A percentile compares a stretch with the other conserved stretches of the same genome.
Evolutionary conservation across 1,140 invertebrate genomes (phyloP).

Genomic region (Colletes latitarsis): DNA sequence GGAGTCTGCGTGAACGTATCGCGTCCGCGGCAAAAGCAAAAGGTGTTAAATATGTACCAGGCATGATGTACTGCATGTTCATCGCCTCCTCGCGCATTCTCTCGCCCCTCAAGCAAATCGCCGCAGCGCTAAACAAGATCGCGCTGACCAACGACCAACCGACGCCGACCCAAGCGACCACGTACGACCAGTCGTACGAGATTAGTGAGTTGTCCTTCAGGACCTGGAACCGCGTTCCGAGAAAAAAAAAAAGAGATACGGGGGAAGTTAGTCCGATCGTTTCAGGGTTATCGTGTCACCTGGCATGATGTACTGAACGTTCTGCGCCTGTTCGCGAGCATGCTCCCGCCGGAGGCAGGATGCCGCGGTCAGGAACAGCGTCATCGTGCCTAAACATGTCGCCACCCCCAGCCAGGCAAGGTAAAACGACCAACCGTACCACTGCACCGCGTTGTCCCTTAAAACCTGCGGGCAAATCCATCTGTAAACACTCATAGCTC

Average conservation of each 20-base stretch:
- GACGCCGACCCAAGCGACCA: slow-evolving; percentile 96
- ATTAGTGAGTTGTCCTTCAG: slow-evolving; percentile 92
- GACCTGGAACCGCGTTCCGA: slow-evolving; percentile 84
- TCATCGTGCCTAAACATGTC: slow-evolving; percentile 87
- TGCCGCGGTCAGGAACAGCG: slow-evolving; percentile 90
- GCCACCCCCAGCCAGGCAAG: slow-evolving; percentile 91
- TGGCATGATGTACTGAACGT: slow-evolving; percentile 94
- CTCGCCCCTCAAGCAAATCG: slow-evolving; percentile 95
- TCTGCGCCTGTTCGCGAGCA: slow-evolving; percentile 86
- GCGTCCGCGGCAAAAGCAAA: slow-evolving; percentile 62
- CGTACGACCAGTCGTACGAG: slow-evolving; percentile 97
- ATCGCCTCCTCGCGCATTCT: slow-evolving; percentile 95
- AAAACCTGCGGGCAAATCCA: slow-evolving; percentile 83
- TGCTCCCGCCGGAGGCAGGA: slow-evolving; percentile 89
- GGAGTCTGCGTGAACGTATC: slow-evolving; percentile 7
- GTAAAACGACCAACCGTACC: slow-evolving; percentile 93
- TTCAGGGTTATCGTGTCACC: slow-evolving; percentile 81
- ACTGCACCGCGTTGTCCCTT: slow-evolving; percentile 86
- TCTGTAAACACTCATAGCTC: slow-evolving; percentile 18
- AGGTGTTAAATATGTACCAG: slow-evolving; percentile 86
- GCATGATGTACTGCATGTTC: slow-evolving; percentile 99
- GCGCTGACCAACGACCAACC: slow-evolving; percentile 93
- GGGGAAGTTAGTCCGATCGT: slow-evolving; percentile 69
- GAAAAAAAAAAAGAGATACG: slow-evolving; percentile 81
- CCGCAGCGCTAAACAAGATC: slow-evolving; percentile 94